Conservation (phyloP, 2,888 invertebrate species). For the Willowsia nigromaculata region DNA sequence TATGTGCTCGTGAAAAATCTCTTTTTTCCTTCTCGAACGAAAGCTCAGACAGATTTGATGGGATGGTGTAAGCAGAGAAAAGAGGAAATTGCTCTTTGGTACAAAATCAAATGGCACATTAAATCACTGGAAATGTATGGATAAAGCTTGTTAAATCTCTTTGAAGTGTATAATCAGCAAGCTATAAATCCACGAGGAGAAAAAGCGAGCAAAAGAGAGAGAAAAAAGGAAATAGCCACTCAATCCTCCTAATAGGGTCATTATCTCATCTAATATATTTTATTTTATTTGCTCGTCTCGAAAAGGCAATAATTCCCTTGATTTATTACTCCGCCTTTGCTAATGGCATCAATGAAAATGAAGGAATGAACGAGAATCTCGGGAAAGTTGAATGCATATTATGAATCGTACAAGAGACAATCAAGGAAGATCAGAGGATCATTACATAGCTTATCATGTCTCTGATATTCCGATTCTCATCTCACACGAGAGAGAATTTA, state of each 20-base stretch:
- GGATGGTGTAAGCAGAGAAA: background rate
- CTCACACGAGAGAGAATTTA: no score
- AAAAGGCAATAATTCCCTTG: conserved; percentile 57
- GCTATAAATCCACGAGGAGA: conserved; percentile 37
- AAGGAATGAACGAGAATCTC: background rate
- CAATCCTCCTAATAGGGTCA: conserved; percentile 68
- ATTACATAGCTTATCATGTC: no score
- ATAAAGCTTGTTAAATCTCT: conserved; percentile 49
- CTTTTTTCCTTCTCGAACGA: background rate
- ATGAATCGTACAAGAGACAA: no score
- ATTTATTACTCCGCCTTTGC: conserved; percentile 57
- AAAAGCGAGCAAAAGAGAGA: background rate
- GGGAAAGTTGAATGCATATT: no score
- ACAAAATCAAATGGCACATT: conserved; percentile 50
- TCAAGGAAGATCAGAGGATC: no score
- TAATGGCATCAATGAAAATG: background rate
- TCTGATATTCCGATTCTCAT: no score
- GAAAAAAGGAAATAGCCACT: conserved; percentile 56
- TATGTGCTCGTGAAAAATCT: conserved; percentile 21
- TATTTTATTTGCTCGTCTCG: conserved; percentile 58
- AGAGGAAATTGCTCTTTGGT: conserved; percentile 35
- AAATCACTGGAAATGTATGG: conserved; percentile 48
- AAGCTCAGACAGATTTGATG: background rate
- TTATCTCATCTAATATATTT: conserved; percentile 69
- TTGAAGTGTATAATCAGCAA: conserved; percentile 59